A percentile compares a stretch with the other conserved stretches of the same genome.
phyloP scores from a whole-genome alignment of 2,113 vertebrate species.

The Panthera tigris region DNA sequence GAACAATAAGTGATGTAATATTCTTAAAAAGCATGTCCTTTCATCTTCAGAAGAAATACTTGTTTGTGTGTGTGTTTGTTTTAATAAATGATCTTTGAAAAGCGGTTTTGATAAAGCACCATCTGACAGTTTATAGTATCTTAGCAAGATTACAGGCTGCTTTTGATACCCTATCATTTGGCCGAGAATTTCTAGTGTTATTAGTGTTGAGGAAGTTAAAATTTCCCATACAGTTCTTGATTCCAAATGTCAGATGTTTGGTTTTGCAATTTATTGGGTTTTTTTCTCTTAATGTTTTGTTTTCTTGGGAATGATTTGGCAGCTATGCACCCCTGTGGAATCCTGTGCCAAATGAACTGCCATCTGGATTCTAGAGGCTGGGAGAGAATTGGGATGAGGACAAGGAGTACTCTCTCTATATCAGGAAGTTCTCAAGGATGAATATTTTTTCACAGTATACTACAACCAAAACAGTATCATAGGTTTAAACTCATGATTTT shows the following conservation, averaged over 20 bases:
- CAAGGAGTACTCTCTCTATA: neutral
- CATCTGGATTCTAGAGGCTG: neutral
- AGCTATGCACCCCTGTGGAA: neutral
- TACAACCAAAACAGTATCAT: neutral
- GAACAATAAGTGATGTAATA: neutral
- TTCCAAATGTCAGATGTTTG: constrained; percentile 21
- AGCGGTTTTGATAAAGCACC: neutral
- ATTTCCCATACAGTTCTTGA: neutral
- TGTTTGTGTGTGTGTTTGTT: neutral
- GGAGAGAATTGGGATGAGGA: neutral
- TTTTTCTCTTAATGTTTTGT: neutral
- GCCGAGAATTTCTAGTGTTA: neutral
- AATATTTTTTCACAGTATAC: neutral
- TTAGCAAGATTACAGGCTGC: neutral
- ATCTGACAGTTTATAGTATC: neutral
- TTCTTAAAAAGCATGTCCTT: neutral
- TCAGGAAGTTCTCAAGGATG: neutral
- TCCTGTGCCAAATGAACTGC: neutral
- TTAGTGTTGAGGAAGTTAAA: neutral
- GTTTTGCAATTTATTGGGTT: neutral
- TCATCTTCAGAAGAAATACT: neutral
- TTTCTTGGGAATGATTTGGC: neutral
- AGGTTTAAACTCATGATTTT: constrained; percentile 31
- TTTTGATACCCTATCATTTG: neutral
- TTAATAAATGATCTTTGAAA: constrained; percentile 20